A percentile compares a stretch with the other conserved stretches of the same genome.
Conservation (phyloP, 2,113 vertebrate species). For the Gopherus evgoodei region DNA sequence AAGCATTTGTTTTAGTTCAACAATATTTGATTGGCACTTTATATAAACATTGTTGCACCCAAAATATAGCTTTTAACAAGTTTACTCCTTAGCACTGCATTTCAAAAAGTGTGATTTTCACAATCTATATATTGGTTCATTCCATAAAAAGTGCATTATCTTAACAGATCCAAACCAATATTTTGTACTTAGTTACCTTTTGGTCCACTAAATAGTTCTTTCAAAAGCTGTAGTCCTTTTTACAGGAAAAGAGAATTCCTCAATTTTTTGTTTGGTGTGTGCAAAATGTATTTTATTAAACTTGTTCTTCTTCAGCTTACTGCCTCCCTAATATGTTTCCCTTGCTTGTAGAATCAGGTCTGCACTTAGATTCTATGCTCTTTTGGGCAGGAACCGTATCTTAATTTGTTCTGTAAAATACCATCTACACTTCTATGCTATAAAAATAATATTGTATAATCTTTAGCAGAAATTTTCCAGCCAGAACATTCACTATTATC, state of each 20-base stretch:
- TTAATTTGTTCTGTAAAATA: neutral
- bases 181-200: neutral
- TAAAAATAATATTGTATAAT: neutral
- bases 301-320: neutral
- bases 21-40: neutral
- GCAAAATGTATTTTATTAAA: neutral
- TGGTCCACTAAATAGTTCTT: neutral
- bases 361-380: neutral
- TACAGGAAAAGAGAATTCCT: neutral
- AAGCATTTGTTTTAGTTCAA: neutral
- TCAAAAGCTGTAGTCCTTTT: neutral
- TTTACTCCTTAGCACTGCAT: neutral
- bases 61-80: neutral
- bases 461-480: neutral
- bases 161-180: neutral
- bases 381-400: neutral
- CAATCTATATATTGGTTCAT: neutral
- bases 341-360: neutral
- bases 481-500: neutral
- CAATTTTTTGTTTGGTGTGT: neutral
- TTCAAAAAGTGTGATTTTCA: neutral
- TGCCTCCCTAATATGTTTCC: neutral
- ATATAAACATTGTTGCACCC: neutral
- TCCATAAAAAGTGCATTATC: neutral
- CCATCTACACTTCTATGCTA: neutral